Base-by-base conservation (phyloP, 2,888 invertebrate species). In the Spodoptera littoralis region DNA sequence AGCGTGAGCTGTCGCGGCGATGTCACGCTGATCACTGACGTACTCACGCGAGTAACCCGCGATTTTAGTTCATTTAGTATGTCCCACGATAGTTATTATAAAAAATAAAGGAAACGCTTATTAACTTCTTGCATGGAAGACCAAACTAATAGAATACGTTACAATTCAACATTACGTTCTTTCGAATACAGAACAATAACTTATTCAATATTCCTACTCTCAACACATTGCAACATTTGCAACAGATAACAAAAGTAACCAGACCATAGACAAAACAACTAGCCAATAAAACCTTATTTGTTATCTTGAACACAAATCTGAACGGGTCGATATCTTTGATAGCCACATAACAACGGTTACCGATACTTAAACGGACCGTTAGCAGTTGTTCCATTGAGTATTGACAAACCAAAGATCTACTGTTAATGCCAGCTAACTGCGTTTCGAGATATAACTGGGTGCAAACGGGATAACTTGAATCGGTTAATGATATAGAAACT, bases 221-320 rank as follows among this genome's bases (percentile, higher is more conserved):
- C 36, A 36, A 36, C 8, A 36, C 36, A 36, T 36, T 36, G 36
- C 36, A 9, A 36, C 36, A 36, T 36, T 36, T 9, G 9, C 43
- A 54, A 71, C 43, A 11, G 47, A 54, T 46, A n/a, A 46, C 22
- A 13, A 54, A 52, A 62, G 36, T 59, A 62, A 45, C 36, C 9
- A 9, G 45, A 3, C 11, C 48, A 44, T 45, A 68, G 52, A 42
- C 58, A 36, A 36, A 9, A 36, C 36, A 36, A 36, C 36, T 36
- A 36, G 36, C 36, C 36, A 36, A 36, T 36, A 36, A 36, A 36
- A 36, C 36, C 36, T 36, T 36, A 36, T 36, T 36, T 36, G 46
- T 52, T 70, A 73, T 70, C 75, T 70, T n/a, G 5, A 61, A 6
- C 54, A 70, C 42, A 41, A 55, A 74, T 74, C 64, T 74, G 30